phyloP scores from a whole-genome alignment of 2,113 vertebrate species.

The Stomatorhinus ivindoensis region DNA sequence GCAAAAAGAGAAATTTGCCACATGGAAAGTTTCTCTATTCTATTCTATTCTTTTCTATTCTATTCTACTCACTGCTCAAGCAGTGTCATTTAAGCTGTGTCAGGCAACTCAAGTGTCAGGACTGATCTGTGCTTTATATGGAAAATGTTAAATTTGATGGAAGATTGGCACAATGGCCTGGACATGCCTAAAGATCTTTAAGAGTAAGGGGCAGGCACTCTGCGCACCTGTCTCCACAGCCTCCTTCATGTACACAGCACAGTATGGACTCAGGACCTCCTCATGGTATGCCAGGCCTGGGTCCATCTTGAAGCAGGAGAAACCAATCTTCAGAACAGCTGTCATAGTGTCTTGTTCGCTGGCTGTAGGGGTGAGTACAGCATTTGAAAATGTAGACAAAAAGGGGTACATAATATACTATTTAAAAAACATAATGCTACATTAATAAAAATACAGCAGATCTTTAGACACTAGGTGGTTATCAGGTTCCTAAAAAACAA shows the following conservation, averaged over 20 bases:
- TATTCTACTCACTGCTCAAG: no score
- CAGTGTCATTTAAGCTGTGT: no score
- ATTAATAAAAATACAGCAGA: background rate
- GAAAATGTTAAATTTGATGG: background rate
- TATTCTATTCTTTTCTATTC: background rate
- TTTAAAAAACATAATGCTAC: background rate
- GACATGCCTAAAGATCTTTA: background rate
- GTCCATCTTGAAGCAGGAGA: conserved; percentile 89
- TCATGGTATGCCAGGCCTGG: conserved; percentile 78
- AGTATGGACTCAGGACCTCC: conserved; percentile 82
- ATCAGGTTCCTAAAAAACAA: background rate
- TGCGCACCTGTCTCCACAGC: conserved; percentile 76
- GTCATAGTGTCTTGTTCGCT: conserved; percentile 63
- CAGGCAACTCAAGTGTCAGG: background rate
- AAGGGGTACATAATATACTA: background rate
- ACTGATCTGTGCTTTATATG: background rate
- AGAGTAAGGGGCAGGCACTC: background rate
- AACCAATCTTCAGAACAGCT: conserved; percentile 87
- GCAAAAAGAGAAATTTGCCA: background rate
- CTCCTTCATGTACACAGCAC: conserved; percentile 92
- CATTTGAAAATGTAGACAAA: background rate
- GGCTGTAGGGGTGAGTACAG: background rate
- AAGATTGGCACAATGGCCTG: background rate
- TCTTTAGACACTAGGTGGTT: background rate
- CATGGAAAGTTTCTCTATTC: background rate